Conservation (phyloP, 1,140 invertebrate species). For the Panulirus ornatus region DNA sequence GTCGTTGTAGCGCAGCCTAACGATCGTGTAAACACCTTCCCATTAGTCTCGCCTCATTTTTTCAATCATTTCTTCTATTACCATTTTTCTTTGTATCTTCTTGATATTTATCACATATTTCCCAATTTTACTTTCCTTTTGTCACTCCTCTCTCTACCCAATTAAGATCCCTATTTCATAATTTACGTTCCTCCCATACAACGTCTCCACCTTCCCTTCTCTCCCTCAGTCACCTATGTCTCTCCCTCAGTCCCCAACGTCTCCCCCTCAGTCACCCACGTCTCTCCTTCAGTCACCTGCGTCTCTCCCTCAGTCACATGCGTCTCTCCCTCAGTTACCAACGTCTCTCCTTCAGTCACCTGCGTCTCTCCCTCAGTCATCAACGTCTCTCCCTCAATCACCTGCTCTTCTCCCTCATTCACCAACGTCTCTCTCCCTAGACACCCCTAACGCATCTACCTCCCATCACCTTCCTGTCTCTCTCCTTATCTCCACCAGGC, state of each 20-base stretch:
- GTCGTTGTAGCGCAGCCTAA: too few species aligned
- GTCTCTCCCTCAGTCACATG: background rate
- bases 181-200: background rate
- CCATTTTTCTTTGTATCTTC: too few species aligned
- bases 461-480: background rate
- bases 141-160: background rate
- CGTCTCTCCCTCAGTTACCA: background rate
- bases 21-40: too few species aligned
- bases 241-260: background rate
- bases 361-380: background rate
- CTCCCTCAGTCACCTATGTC: background rate
- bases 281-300: background rate
- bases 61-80: too few species aligned
- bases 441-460: background rate
- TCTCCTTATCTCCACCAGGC: background rate
- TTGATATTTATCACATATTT: too few species aligned
- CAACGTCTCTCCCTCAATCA: background rate
- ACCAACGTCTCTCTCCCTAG: background rate
- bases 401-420: constrained; percentile 11
- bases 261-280: background rate
- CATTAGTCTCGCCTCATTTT: too few species aligned
- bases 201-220: background rate
- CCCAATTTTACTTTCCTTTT: too few species aligned
- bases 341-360: background rate
- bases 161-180: too few species aligned